phyloP scores from a whole-genome alignment of 2,113 vertebrate species.

The Passer domesticus region DNA sequence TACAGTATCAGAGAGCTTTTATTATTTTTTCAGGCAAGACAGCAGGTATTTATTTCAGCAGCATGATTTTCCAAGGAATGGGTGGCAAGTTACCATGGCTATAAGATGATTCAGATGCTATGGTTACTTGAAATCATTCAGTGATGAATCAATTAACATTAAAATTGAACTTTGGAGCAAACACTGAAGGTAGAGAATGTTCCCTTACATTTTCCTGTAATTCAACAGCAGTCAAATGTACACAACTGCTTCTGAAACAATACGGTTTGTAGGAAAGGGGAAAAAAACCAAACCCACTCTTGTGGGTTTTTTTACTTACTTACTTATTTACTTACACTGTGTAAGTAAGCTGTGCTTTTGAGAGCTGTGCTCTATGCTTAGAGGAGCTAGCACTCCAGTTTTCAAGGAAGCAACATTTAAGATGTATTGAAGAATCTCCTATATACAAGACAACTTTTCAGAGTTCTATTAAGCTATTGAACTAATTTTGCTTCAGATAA shows the following conservation, averaged over 20 bases:
- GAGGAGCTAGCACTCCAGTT: not conserved
- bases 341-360: not conserved
- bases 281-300: not conserved
- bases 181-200: not conserved
- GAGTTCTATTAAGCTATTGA: not conserved
- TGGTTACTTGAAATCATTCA: not conserved
- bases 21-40: not conserved
- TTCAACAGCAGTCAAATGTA: not conserved
- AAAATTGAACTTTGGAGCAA: not conserved
- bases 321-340: not conserved
- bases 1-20: not conserved
- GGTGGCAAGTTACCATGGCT: constrained; percentile 4
- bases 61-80: not conserved
- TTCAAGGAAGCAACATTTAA: not conserved
- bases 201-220: not conserved
- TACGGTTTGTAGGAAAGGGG: not conserved
- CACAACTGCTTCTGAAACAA: not conserved
- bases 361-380: not conserved
- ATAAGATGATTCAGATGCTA: not conserved
- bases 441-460: not conserved
- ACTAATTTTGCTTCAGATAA: not conserved
- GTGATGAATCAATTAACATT: not conserved
- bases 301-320: no score
- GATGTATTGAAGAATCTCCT: not conserved
- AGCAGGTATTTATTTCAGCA: not conserved